These are phyloP conservation scores for Petrolisthes cinctipes DNA, from an alignment of 2,888 invertebrate genomes.

Conservation along the genomic window DNA sequence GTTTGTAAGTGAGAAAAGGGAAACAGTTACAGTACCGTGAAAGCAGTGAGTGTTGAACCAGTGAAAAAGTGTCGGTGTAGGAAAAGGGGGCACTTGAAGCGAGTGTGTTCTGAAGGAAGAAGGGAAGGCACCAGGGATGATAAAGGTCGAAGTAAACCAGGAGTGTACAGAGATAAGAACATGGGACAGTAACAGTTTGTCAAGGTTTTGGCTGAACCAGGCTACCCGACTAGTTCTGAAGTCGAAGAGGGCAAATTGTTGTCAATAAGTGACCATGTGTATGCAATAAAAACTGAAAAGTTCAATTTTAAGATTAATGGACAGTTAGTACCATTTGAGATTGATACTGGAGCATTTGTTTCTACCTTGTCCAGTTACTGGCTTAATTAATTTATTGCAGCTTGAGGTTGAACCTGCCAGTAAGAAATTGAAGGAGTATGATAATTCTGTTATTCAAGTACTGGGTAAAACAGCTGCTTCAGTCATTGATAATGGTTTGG, in stretches of 20 bases:
- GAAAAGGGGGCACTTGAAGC: slow-evolving; percentile 17
- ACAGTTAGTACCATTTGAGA: neutral
- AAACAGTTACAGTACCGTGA: neutral
- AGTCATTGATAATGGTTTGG: neutral
- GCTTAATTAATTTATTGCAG: slow-evolving; percentile 6
- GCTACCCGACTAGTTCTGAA: neutral
- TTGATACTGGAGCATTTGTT: slow-evolving; percentile 21
- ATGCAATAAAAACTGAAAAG: neutral
- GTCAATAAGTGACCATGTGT: neutral
- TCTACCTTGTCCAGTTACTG: slow-evolving; percentile 15
- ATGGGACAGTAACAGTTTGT: neutral
- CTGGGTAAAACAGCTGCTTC: slow-evolving; percentile 9
- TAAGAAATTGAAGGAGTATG: slow-evolving; percentile 15
- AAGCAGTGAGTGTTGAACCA: neutral
- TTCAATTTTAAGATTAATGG: neutral
- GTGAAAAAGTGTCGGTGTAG: neutral
- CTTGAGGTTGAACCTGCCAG: slow-evolving; percentile 19
- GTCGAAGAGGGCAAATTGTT: neutral
- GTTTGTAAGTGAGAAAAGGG: slow-evolving; percentile 21
- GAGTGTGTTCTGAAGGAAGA: neutral
- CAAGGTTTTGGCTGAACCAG: neutral
- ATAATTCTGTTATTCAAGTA: slow-evolving; percentile 16
- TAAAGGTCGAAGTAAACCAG: neutral
- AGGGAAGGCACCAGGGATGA: neutral
- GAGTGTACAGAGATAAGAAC: neutral